Base-by-base conservation (phyloP, 2,797 vertebrate species). In the Pogonophryne albipinna region DNA sequence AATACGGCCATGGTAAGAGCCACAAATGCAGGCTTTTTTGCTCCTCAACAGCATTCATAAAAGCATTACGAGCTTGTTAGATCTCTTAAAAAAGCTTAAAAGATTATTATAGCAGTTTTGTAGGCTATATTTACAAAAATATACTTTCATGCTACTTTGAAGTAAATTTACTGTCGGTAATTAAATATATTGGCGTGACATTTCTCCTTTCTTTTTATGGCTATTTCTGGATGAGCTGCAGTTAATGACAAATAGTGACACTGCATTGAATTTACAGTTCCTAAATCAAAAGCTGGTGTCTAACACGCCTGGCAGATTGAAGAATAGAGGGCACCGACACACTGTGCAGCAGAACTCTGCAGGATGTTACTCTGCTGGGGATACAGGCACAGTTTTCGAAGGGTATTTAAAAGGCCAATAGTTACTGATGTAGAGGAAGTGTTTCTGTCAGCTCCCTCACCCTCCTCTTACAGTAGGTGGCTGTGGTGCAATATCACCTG, bases 401-500 rank as follows among this genome's bases (percentile, higher is more conserved):
- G 58, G 71, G 58, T 42, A 70, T 62, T 75, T 5, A 16, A 67
- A 52, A 49, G 41, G 56, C 45, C 34, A 31, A 46, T 1, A 58
- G 9, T 46, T 51, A 57, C 4, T 56, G 31, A 16, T 17, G 6
- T 34, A 15, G 49, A 15, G 15, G 14, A 31, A 16, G 27, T 41
- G 9, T 11, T 16, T 13, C 52, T 59, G 46, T 66, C 41, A 45
- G 27, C 65, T 51, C 56, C 12, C 23, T 68, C 65, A 9, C 47
- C 60, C 50, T 71, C 53, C 61, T 64, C 41, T 62, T 34, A 49
- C 65, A 9, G 57, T 23, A 60, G 71, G 69, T 78, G 67, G 66
- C 64, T 20, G 65, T 81, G 72, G 78, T 82, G 89, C 87, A 85
- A n/a, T 17, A 69, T 70, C 70, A 71, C 64, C 87, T 82, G 84